Base-by-base conservation (phyloP, 2,113 vertebrate genomes). In the Sander lucioperca region DNA sequence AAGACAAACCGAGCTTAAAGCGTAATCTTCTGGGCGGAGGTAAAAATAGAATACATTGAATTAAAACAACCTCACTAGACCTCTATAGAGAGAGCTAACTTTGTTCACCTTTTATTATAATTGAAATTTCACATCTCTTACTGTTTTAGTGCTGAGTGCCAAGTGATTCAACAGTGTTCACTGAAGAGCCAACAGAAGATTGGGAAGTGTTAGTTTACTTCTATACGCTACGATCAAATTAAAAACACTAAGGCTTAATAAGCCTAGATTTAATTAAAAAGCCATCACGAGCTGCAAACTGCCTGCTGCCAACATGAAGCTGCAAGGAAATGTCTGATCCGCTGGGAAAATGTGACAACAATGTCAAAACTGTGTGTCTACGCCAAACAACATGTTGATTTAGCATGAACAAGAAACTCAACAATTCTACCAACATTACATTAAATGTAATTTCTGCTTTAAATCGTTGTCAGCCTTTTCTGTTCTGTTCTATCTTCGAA, bases 221-320 rank as follows among this genome's bases (percentile, higher is more conserved):
- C 27, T 30, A 39, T 30, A 61, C 36, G 25, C 47, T 14, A 47
- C 30, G 33, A 75, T 66, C 58, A 74, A 63, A 76, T 79, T 74
- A 50, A 84, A 84, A 85, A 76, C 50, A 57, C 1, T 3, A 66
- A 53, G 43, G 61, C 14, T n/a, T 75, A 64, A 64, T 64, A 59
- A 64, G 66, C 69, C 18, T 5, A 2, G 47, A 15, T 45, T 67
- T 63, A 65, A 89, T 86, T 83, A 87, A 79, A 85, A 82, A 82
- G 63, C 51, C 74, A 67, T 87, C 62, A 71, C 53, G 65, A 45
- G 65, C 69, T 18, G 59, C 15, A 75, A 50, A 79, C 45, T 43
- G 62, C 33, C 27, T 59, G 71, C 59, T 59, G 64, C 48, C 15
- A 15, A 70, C 50, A 16, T 13, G 23, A 62, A 30, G 36, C 15